Base-by-base conservation (phyloP, 1,140 invertebrate species). In the Lepidurus packardi region DNA sequence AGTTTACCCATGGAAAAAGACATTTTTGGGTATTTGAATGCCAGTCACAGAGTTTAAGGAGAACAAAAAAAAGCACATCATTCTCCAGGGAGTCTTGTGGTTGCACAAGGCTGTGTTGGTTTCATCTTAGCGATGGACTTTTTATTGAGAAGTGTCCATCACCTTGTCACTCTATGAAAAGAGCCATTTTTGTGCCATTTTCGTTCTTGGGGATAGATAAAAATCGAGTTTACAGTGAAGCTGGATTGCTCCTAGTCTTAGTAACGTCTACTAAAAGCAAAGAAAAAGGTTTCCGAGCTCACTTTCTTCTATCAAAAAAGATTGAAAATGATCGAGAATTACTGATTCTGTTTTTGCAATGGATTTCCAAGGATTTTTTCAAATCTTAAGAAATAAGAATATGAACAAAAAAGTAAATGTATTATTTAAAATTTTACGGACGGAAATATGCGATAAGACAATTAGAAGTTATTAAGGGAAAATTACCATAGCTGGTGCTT, bases 401-500 rank as follows among this genome's bases (percentile, higher is more conserved):
- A 34, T 34, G 34, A 34, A 34, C n/a, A 34, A 2, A 34, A 34
- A 34, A 34, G 2, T 34, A 34, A 34, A 34, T 34, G 2, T 34
- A 34, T 4, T 34, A 34, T 34, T 34, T 34, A 4, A 34, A 34
- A 34, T 34, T 34, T 4, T 34, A 34, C 34, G 2, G 34, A 4
- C 34, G 34, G 34, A 34, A 34, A 34, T 34, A 34, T 34, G 1
- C 34, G 3, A 3, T 4, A 34, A 34, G 34, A 34, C 34, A 34
- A 34, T 4, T 34, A 34, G 34, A 34, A 34, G 34, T 4, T 34
- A 65, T 65, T 65, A n/a, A n/a, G 21, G 7, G 53, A 21, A 65
- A 13, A 65, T 65, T 65, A 65, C 53, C 53, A 65, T 43, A n/a
- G 78, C 78, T 10, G 41, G 45, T 3, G 11, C 47, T 41, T 78